Percentiles rank a stretch among this genome's conserved stretches.
These are phyloP conservation scores for Brachionus angularis DNA, from an alignment of 1,140 invertebrate species.

Conservation along the genomic window DNA sequence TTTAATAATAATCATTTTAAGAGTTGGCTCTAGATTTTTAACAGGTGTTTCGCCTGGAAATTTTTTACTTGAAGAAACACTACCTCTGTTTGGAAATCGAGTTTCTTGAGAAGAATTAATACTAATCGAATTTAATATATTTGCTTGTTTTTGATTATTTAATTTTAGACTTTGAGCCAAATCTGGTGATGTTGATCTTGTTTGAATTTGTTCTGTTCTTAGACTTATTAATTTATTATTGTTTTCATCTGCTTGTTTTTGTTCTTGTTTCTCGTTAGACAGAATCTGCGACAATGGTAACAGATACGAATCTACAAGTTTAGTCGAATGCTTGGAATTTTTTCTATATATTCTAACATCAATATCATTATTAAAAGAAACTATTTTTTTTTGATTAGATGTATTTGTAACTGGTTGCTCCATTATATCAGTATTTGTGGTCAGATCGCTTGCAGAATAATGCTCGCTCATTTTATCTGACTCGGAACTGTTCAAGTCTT, in stretches of 20 bases:
- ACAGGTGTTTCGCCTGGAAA: conserved; percentile 53
- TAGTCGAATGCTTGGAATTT: conserved; percentile 39
- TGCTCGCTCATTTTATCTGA: too few species aligned
- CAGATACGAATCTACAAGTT: conserved; percentile 29
- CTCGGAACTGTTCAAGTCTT: too few species aligned
- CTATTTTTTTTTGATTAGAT: conserved; percentile 23
- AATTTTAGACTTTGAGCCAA: too few species aligned
- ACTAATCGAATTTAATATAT: background rate
- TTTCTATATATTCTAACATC: conserved; percentile 40
- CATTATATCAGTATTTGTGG: background rate
- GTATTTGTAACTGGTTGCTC: too few species aligned
- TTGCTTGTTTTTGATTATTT: background rate
- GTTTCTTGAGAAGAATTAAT: background rate
- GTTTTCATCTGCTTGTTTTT: background rate
- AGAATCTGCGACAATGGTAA: conserved; percentile 4
- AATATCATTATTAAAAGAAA: conserved; percentile 42
- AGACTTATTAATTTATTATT: background rate
- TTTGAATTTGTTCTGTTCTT: background rate
- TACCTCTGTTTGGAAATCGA: conserved; percentile 1
- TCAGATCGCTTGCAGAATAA: too few species aligned
- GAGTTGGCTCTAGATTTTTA: conserved; percentile 50
- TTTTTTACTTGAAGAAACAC: conserved; percentile 45
- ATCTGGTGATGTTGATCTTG: background rate
- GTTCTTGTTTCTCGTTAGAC: background rate
- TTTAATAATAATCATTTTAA: conserved; percentile 50